These are phyloP conservation scores for Archips xylosteana DNA, from an alignment of 2,888 invertebrate genomes.

Conservation along the genomic window DNA sequence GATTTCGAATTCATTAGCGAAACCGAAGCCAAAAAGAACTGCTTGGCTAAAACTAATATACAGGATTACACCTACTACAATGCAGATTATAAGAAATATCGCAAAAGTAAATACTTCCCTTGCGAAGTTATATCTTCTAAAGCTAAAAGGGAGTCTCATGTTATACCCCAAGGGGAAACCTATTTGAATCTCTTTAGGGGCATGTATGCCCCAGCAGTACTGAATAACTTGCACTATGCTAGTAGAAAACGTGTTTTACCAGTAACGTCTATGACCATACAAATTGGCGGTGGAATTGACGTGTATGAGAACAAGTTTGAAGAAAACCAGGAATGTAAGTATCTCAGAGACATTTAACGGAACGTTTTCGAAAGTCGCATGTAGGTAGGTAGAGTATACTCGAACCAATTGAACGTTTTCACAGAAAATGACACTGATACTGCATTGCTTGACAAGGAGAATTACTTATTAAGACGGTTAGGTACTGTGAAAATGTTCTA, in stretches of 20 bases:
- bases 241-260: constrained; percentile 62
- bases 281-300: constrained; percentile 60
- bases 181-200: constrained; percentile 62
- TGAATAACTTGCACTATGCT: constrained; percentile 47
- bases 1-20: constrained; percentile 77
- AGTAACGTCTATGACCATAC: constrained; percentile 52
- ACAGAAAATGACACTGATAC: no score
- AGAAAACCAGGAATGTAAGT: constrained; percentile 59
- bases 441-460: no score
- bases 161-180: constrained; percentile 58
- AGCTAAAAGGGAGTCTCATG: constrained; percentile 49
- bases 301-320: constrained; percentile 48
- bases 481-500: no score
- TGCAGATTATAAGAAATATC: constrained; percentile 19
- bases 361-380: no score
- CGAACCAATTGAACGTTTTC: no score
- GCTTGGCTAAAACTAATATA: constrained; percentile 21
- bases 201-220: constrained; percentile 40
- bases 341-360: neutral
- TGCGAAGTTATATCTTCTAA: constrained; percentile 1
- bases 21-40: constrained; percentile 59
- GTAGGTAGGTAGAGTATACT: no score
- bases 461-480: no score
- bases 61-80: neutral
- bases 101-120: constrained; percentile 3